Base-by-base conservation (phyloP, 1,140 invertebrate species). In the Microvelia longipes region DNA sequence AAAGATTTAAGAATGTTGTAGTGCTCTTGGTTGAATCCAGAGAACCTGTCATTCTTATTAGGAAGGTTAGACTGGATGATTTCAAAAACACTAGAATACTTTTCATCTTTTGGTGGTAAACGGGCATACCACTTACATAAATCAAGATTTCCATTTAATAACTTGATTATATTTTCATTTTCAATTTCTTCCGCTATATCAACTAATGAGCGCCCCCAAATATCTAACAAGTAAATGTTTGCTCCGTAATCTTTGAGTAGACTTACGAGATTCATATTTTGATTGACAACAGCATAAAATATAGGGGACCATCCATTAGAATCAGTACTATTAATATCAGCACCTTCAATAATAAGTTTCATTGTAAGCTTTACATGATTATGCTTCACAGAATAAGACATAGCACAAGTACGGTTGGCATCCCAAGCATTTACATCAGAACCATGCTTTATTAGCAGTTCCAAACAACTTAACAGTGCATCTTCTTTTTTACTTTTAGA, bases 281-380 rank as follows among this genome's bases (percentile, higher is more conserved):
- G 80, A 25, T 76, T 73, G 66, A 80, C 77, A 1, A 83, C 78
- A n/a, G 82, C 82, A 77, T 81, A 79, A 69, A 83, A 83, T 62
- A 83, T 75, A 5, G 79, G 77, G 67, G 78, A 81, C 76, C 81
- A 80, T 0, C 79, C 79, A 50, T 81, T 78, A 74, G 82, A 81
- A 72, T 83, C 81, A 26, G 77, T 72, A 11, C 77, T 77, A 70
- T 82, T 76, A 70, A 76, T 77, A 29, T 80, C 78, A 24, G 77
- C 72, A 30, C 67, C 66, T 29, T 74, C 68, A 1, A 78, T 74
- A 0, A 82, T 73, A 11, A 83, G 64, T 24, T 78, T 75, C 25
- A 78, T 73, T 14, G 83, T 77, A 2, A 80, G 74, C 27, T 71
- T 72, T 19, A 76, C 73, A 73, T 78, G 79, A 15, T 81, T 81